Evolutionary conservation across 2,797 vertebrate species (phyloP).

Genomic region (Tadarida brasiliensis): DNA sequence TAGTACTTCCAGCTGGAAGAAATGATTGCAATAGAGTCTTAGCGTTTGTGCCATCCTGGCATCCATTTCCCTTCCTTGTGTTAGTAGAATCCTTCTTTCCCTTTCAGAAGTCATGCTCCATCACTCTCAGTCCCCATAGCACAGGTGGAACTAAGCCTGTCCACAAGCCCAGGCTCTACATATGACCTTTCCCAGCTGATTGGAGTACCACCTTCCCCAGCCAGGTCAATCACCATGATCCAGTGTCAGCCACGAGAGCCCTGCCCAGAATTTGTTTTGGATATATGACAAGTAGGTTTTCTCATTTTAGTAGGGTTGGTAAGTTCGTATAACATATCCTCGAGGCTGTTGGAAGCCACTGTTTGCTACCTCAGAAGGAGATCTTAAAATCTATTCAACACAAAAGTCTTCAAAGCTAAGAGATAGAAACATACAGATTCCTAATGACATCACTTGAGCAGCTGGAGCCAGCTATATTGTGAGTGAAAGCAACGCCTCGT

Average conservation of each 20-base stretch:
- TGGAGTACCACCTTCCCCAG: not conserved
- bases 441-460: not conserved
- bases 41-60: not conserved
- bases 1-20: not conserved
- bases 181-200: not conserved
- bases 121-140: not conserved
- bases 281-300: not conserved
- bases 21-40: not conserved
- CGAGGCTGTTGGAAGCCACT: not conserved
- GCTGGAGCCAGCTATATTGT: not conserved
- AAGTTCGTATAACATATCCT: not conserved
- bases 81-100: not conserved
- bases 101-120: not conserved
- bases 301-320: not conserved
- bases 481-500: not conserved
- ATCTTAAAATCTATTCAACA: not conserved
- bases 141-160: not conserved
- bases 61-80: not conserved
- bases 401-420: not conserved
- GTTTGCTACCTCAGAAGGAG: not conserved
- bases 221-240: not conserved
- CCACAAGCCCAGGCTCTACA: not conserved
- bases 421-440: not conserved
- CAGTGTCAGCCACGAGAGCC: not conserved
- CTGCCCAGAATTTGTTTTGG: not conserved